Percentiles rank a stretch among this genome's conserved stretches.
Conservation (phyloP, 2,888 invertebrate species). For the Bugula neritina region DNA sequence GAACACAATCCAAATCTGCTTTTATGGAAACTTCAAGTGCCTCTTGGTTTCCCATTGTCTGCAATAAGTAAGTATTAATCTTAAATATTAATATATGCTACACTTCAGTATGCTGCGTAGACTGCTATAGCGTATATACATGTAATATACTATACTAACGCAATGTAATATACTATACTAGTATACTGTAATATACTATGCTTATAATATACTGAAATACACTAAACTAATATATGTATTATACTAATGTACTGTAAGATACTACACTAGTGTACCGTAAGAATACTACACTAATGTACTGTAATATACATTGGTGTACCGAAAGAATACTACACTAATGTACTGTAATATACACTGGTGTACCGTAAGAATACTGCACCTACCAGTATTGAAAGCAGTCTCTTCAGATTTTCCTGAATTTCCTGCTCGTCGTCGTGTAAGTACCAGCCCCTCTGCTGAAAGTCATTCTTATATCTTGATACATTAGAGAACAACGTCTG, state of each 20-base stretch:
- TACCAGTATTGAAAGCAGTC: slow-evolving; percentile 53
- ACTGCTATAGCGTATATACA: too few relatives aligned
- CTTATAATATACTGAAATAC: too few relatives aligned
- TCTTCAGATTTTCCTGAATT: slow-evolving; percentile 71
- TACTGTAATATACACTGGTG: too few relatives aligned
- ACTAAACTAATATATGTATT: too few relatives aligned
- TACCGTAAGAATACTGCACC: too few relatives aligned
- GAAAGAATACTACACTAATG: not conserved
- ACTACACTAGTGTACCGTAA: too few relatives aligned
- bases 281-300: not conserved
- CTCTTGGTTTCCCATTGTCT: slow-evolving; percentile 11
- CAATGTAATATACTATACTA: too few relatives aligned
- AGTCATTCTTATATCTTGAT: slow-evolving; percentile 84
- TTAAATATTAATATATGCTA: too few relatives aligned
- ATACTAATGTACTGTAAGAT: too few relatives aligned
- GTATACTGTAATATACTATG: too few relatives aligned
- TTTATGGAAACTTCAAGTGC: not conserved
- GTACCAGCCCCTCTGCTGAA: slow-evolving; percentile 92
- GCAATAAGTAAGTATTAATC: not conserved
- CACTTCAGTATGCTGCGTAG: too few relatives aligned
- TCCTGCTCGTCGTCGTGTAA: slow-evolving; percentile 85
- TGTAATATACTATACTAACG: too few relatives aligned
- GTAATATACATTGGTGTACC: not conserved
- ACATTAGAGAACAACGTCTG: slow-evolving; percentile 49
- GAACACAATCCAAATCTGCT: slow-evolving; percentile 36